A percentile compares a stretch with the other conserved stretches of the same genome.
These are phyloP conservation scores for Phenacoccus solenopsis DNA, from an alignment of 1,140 invertebrate genomes.

Conservation along the genomic window DNA sequence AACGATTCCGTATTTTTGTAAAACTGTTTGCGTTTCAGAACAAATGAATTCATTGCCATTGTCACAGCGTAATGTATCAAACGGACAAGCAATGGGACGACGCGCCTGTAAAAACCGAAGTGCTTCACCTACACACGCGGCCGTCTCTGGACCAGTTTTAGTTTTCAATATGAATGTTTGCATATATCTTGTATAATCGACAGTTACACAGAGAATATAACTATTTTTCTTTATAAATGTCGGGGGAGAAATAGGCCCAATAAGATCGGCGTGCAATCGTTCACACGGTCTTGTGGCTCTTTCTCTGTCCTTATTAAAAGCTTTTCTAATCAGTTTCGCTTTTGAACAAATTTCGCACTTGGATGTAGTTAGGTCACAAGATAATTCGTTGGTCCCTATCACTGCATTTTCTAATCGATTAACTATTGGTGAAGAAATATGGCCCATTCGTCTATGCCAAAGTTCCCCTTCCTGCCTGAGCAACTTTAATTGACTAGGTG, in stretches of 20 bases:
- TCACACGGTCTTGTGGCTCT: not conserved
- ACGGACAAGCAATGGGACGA: not conserved
- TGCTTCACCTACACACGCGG: not conserved
- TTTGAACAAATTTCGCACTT: slow-evolving; percentile 4
- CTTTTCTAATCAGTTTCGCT: not conserved
- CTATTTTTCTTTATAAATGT: not conserved
- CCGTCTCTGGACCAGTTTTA: not conserved
- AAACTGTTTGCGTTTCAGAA: not conserved
- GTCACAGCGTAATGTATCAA: slow-evolving; percentile 6
- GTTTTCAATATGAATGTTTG: not conserved
- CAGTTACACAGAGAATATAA: not conserved
- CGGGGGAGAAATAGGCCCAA: slow-evolving; percentile 1
- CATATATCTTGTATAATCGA: not conserved
- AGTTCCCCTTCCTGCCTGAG: not conserved
- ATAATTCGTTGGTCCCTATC: not conserved
- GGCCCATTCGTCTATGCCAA: not conserved
- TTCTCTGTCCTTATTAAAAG: not conserved
- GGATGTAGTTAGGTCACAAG: not conserved
- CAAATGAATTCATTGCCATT: slow-evolving; percentile 4
- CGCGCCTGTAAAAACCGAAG: not conserved
- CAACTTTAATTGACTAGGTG: not conserved
- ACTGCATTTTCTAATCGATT: not conserved
- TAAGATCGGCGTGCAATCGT: not conserved
- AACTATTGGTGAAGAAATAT: not conserved
- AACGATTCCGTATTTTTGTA: slow-evolving; percentile 12